Conservation (phyloP, 2,797 vertebrate genomes). For the Pagetopsis macropterus region DNA sequence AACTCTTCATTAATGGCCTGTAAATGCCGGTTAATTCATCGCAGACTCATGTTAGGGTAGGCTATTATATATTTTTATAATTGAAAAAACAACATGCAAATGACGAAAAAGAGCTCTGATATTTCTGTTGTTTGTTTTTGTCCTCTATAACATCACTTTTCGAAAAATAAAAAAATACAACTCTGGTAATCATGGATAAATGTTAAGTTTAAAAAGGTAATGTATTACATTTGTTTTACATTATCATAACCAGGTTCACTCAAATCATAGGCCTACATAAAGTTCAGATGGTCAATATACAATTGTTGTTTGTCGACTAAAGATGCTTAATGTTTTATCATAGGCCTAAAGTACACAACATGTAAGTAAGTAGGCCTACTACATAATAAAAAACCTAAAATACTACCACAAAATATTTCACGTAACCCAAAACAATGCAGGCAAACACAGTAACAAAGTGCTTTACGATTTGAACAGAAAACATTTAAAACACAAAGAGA, state of each 20-base stretch:
- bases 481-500: no score
- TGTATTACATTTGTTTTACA: not conserved
- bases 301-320: no score
- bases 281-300: not conserved
- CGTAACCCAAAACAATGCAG: not conserved
- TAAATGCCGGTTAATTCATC: not conserved
- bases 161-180: not conserved
- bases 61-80: not conserved
- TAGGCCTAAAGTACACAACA: not conserved
- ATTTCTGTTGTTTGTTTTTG: not conserved
- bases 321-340: not conserved
- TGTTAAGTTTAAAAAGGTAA: no score
- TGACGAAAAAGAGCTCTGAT: not conserved
- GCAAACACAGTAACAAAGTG: no score
- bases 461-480: no score
- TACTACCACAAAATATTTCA: not conserved
- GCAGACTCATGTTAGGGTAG: not conserved
- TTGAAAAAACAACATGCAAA: not conserved
- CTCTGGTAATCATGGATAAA: no score
- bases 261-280: not conserved
- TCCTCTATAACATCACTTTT: not conserved
- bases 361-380: not conserved
- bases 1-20: slow-evolving; percentile 1
- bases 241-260: slow-evolving; percentile 6
- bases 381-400: not conserved